A percentile compares a stretch with the other conserved stretches of the same genome.
Conservation (phyloP, 2,797 vertebrate genomes). For the Cossypha polioptera region DNA sequence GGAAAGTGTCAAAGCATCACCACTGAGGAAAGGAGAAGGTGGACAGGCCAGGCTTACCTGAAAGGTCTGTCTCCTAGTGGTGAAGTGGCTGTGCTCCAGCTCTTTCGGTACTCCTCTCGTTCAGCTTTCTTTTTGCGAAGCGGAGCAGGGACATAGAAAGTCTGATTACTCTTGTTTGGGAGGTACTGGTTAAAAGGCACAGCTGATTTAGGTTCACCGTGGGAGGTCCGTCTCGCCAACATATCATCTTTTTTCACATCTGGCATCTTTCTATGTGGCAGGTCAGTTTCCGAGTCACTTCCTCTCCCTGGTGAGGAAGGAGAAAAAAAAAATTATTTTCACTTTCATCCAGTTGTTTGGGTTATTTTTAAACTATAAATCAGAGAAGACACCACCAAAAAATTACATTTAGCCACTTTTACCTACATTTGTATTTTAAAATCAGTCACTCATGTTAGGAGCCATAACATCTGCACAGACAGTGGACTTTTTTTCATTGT, state of each 20-base stretch:
- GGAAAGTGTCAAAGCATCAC: not conserved
- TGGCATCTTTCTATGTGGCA: conserved; percentile 88
- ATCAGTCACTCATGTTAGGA: not conserved
- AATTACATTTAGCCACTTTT: not conserved
- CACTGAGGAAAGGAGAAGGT: not conserved
- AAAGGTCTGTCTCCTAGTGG: conserved; percentile 89
- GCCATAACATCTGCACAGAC: not conserved
- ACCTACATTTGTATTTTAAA: not conserved
- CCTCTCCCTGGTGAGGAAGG: conserved; percentile 82
- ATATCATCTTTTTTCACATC: conserved; percentile 97
- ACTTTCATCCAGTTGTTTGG: not conserved
- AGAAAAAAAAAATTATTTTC: not conserved
- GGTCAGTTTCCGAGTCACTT: conserved; percentile 94
- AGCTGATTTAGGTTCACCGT: conserved; percentile 87
- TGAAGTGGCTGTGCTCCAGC: conserved; percentile 92
- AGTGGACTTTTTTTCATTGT: not conserved
- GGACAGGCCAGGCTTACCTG: conserved; percentile 79
- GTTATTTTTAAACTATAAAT: not conserved
- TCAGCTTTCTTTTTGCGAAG: conserved; percentile 86
- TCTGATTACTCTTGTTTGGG: conserved; percentile 95
- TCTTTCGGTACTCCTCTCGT: conserved; percentile 84
- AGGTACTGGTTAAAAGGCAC: conserved; percentile 99
- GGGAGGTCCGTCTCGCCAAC: conserved; percentile 89
- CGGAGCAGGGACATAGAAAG: conserved; percentile 84
- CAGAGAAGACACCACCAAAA: not conserved